Evolutionary conservation across 2,888 invertebrate species (phyloP), one percentile per base, ranked within the genome.

Genomic region (Erpobdella octoculata): DNA sequence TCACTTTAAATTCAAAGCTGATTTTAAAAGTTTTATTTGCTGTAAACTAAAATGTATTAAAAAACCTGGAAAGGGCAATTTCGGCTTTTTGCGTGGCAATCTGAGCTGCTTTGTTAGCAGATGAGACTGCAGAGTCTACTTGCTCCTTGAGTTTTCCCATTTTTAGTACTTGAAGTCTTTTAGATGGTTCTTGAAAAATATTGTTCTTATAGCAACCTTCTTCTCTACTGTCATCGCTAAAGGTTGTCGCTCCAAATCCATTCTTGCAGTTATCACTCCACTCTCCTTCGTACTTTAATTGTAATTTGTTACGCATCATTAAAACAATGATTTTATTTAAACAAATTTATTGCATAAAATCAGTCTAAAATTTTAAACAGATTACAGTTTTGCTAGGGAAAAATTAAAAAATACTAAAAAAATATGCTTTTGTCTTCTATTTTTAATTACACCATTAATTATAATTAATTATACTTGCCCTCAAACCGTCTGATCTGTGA

Each of bases 121-220:
- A 92, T 79, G 90, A 91, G 62, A 96, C 92, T 38, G 97, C 94
- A 71, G 93, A 92, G 82, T 97, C 95, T 81, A 98, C 93, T 79
- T 96, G 88, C 86, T 98, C 98, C 76, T 94, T 88, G 84, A 98
- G 92, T 85, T 97, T 97, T 73, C 94, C 91, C 76, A 94, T 93
- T 79, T 96, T 88, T 86, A 96, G 92, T 78, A 96, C 88, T 58
- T 69, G 53, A 35, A 96, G 18, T 35, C 48, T 3, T 31, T 69
- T 69, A 18, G 58, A 58, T 1, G 69, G 58, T 36, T 69, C 69
- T 80, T 97, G 92, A 78, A 99, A 88, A 75, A 97, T 91, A 86
- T 98, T 99, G 86, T 97, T 97, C 86, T 98, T 98, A 86, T 99
- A 99, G 87, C 97, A 97, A 76, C 98, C 98, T 83, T 97, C 96